Percentiles rank a stretch among this genome's conserved stretches.
These are phyloP conservation scores for Eudasyphora cyanicolor DNA, from an alignment of 2,888 invertebrate species.

Conservation along the genomic window DNA sequence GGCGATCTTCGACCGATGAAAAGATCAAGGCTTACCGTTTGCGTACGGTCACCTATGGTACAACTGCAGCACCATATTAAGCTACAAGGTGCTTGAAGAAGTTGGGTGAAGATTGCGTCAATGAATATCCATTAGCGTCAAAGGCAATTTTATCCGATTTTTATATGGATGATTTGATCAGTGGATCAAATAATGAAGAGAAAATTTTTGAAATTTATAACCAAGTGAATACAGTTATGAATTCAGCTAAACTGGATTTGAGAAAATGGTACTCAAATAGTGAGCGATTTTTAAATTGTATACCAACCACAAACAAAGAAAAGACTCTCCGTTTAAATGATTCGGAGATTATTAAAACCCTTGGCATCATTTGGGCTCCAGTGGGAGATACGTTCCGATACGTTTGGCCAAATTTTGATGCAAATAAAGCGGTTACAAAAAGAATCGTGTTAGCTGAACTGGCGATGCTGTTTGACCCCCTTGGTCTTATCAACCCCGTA, in stretches of 20 bases:
- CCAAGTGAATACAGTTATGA: slow-evolving; percentile 43
- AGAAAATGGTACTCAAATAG: slow-evolving; percentile 62
- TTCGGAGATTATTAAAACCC: slow-evolving; percentile 50
- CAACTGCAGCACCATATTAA: slow-evolving; percentile 64
- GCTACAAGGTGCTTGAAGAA: slow-evolving; percentile 63
- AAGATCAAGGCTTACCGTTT: slow-evolving; percentile 43
- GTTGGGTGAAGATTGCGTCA: slow-evolving; percentile 46
- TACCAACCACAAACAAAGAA: slow-evolving; percentile 33
- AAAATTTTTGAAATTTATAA: slow-evolving; percentile 52
- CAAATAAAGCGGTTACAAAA: slow-evolving; percentile 37
- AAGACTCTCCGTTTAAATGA: slow-evolving; percentile 42
- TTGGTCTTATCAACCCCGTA: too few species aligned
- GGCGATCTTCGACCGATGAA: slow-evolving; percentile 29
- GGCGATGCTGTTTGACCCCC: slow-evolving; percentile 51
- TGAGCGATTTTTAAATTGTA: slow-evolving; percentile 16
- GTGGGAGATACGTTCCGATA: slow-evolving; percentile 38
- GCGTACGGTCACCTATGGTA: slow-evolving; percentile 48
- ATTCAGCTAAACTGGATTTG: slow-evolving; percentile 47
- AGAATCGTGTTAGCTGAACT: slow-evolving; percentile 37
- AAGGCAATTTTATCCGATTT: slow-evolving; percentile 50
- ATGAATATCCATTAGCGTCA: slow-evolving; percentile 56
- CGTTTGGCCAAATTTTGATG: slow-evolving; percentile 13
- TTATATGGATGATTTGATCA: slow-evolving; percentile 67
- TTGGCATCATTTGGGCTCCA: slow-evolving; percentile 54
- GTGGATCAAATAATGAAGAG: slow-evolving; percentile 52